Conservation (phyloP, 2,113 vertebrate genomes). For the Sander vitreus region DNA sequence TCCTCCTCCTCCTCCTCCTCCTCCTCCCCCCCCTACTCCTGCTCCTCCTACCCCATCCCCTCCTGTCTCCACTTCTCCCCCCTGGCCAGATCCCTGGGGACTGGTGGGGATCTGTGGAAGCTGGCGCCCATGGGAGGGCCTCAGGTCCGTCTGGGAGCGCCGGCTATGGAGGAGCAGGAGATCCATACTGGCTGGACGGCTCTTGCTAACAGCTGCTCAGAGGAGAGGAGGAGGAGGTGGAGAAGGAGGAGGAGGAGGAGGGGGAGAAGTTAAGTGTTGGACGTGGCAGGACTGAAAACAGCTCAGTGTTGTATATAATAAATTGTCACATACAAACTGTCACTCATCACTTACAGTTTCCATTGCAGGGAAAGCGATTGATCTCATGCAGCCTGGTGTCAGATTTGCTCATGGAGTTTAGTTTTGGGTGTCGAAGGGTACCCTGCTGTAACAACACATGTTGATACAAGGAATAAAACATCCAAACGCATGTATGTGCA, state of each 20-base stretch:
- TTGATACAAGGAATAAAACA: conserved; percentile 29
- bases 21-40: conserved; percentile 31
- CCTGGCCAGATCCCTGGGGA: conserved; percentile 66
- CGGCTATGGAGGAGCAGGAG: conserved; percentile 84
- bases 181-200: conserved; percentile 86
- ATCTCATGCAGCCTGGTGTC: conserved; percentile 86
- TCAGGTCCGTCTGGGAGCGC: conserved; percentile 79
- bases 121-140: conserved; percentile 76
- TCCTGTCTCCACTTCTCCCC: conserved; percentile 51
- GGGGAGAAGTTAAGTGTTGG: background rate
- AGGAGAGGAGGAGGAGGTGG: background rate
- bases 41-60: conserved; percentile 46
- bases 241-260: background rate
- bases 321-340: conserved; percentile 32
- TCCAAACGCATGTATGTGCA: conserved; percentile 30
- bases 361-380: conserved; percentile 83
- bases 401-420: conserved; percentile 87
- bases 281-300: conserved; percentile 1
- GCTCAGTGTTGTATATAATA: conserved; percentile 35
- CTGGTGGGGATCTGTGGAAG: conserved; percentile 79
- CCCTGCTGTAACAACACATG: conserved; percentile 74
- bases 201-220: conserved; percentile 78
- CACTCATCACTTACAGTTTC: conserved; percentile 81
- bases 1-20: no score
- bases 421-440: conserved; percentile 82